Evolutionary conservation across 1,140 invertebrate species (phyloP).

Genomic region (Idris sp.): DNA sequence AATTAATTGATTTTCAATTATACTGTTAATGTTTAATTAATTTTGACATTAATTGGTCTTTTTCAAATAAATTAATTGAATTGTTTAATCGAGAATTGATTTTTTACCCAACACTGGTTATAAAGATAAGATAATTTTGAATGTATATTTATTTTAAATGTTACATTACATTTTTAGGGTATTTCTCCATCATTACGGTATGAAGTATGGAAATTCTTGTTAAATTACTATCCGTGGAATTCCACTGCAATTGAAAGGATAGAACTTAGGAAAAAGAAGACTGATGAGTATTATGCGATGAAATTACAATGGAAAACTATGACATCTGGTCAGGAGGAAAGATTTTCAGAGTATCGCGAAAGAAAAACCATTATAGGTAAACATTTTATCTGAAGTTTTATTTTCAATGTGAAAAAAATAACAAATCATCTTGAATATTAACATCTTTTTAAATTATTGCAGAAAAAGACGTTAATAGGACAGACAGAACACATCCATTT

Average conservation of each 20-base stretch:
- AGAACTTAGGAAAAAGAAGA: constrained; percentile 84
- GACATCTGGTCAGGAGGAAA: constrained; percentile 89
- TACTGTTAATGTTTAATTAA: no score
- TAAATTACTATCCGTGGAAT: constrained; percentile 93
- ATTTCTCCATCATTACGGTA: constrained; percentile 84
- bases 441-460: no score
- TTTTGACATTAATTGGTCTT: no score
- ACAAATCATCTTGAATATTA: no score
- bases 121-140: no score
- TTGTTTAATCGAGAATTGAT: no score
- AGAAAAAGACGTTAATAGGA: constrained; percentile 99
- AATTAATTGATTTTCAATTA: no score
- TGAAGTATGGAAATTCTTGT: constrained; percentile 96
- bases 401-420: no score
- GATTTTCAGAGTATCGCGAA: constrained; percentile 93
- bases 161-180: constrained; percentile 81
- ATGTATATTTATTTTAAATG: no score
- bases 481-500: constrained; percentile 94
- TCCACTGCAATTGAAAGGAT: constrained; percentile 86
- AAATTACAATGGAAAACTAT: constrained; percentile 98
- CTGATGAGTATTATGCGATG: constrained; percentile 95
- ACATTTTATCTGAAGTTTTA: no score
- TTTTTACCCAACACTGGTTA: no score
- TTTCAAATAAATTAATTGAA: no score
- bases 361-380: constrained; percentile 94